Percentiles rank a stretch among this genome's conserved stretches.
These are phyloP conservation scores for Semnornis frantzii DNA, from an alignment of 2,113 vertebrate species.

Conservation along the genomic window DNA sequence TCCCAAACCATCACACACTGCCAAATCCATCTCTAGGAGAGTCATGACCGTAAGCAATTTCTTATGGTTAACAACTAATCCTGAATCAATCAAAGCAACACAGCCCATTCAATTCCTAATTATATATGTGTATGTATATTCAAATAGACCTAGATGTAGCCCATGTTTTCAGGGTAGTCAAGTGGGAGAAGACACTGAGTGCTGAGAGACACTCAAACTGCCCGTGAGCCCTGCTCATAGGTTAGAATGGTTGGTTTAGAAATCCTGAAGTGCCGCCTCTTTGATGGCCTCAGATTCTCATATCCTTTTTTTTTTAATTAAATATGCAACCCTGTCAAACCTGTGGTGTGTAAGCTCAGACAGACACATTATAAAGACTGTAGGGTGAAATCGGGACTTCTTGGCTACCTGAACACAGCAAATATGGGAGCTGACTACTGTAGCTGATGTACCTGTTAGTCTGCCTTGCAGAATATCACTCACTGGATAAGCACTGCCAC, in stretches of 20 bases:
- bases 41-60: slow-evolving; percentile 64
- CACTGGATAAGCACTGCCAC: slow-evolving; percentile 19
- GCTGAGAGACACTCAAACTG: not conserved
- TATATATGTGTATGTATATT: slow-evolving; percentile 61
- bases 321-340: slow-evolving; percentile 14
- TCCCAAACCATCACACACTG: not conserved
- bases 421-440: slow-evolving; percentile 11
- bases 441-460: not conserved
- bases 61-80: slow-evolving; percentile 66
- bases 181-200: not conserved
- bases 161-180: slow-evolving; percentile 57
- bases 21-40: slow-evolving; percentile 41
- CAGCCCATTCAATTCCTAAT: slow-evolving; percentile 67
- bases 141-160: slow-evolving; percentile 34
- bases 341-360: not conserved
- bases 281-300: not conserved
- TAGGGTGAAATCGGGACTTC: slow-evolving; percentile 14
- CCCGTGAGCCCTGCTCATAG: not conserved
- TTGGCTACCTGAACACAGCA: not conserved
- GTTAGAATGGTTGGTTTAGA: not conserved
- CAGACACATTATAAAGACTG: not conserved
- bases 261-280: slow-evolving; percentile 16
- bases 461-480: slow-evolving; percentile 22
- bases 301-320: slow-evolving; percentile 15
- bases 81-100: slow-evolving; percentile 65